phyloP scores from a whole-genome alignment of 2,797 vertebrate species.

The Yasuhikotakia modesta region DNA sequence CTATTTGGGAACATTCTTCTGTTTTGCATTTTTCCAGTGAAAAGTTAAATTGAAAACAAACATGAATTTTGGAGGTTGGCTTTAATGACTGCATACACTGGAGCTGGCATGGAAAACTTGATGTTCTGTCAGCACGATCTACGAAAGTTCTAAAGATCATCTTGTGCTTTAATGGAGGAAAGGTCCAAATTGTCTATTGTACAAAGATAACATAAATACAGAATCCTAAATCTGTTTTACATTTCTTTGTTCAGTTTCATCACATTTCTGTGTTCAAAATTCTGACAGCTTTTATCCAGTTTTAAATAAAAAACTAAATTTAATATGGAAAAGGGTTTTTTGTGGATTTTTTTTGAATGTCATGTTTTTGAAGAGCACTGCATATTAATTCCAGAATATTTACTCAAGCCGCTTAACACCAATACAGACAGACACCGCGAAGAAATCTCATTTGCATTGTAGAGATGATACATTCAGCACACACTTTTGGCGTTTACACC shows the following conservation, averaged over 20 bases:
- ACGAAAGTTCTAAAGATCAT: neutral
- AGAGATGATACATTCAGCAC: neutral
- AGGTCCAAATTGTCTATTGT: too few species aligned
- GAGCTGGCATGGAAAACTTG: neutral
- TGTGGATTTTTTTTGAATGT: too few species aligned
- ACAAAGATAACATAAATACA: neutral
- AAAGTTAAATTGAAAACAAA: neutral
- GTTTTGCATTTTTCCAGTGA: neutral
- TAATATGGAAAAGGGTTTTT: too few species aligned
- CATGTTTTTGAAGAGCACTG: neutral
- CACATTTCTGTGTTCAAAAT: too few species aligned
- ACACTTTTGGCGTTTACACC: neutral
- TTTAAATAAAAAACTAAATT: too few species aligned
- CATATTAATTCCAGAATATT: neutral
- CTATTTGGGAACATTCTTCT: neutral
- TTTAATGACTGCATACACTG: neutral
- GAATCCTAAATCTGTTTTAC: too few species aligned
- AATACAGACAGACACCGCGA: neutral
- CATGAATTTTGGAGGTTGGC: neutral
- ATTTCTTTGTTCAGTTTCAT: too few species aligned
- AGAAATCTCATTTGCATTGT: neutral
- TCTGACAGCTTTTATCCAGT: neutral
- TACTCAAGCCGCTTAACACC: conserved; percentile 17
- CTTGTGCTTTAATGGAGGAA: neutral
- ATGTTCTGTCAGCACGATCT: neutral